Percentiles rank a stretch among this genome's conserved stretches.
phyloP scores from a whole-genome alignment of 2,797 vertebrate species.

The Synanceia verrucosa region DNA sequence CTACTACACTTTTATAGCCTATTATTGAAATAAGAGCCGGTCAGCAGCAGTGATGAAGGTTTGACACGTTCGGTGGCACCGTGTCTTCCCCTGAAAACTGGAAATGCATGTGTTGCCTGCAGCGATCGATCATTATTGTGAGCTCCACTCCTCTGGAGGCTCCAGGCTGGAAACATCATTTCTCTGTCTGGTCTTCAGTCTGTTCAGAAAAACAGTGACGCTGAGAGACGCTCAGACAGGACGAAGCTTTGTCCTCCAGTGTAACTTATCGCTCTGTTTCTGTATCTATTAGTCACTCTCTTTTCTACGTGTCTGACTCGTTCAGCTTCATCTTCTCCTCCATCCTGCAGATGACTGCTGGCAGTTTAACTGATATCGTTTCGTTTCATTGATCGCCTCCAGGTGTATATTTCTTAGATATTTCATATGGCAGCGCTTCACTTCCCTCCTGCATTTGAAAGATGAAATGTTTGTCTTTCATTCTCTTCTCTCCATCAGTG shows the following conservation, averaged over 20 bases:
- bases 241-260: no score
- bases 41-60: no score
- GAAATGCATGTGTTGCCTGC: slow-evolving; percentile 21
- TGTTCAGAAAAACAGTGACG: no score
- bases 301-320: no score
- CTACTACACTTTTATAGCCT: no score
- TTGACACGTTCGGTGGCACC: background rate
- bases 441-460: no score
- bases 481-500: slow-evolving; percentile 22
- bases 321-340: no score
- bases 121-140: background rate
- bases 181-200: background rate
- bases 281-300: no score
- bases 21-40: no score
- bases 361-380: background rate
- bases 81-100: slow-evolving; percentile 6
- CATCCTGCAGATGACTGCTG: background rate
- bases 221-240: background rate
- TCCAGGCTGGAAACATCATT: slow-evolving; percentile 27
- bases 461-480: slow-evolving; percentile 27
- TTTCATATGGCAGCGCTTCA: background rate
- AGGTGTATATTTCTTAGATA: slow-evolving; percentile 4
- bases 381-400: background rate
- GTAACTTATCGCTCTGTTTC: no score
- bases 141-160: background rate